Percentiles rank a stretch among this genome's conserved stretches.
Evolutionary conservation across 2,888 invertebrate species (phyloP).

Genomic region (Muschampia plurimacula): DNA sequence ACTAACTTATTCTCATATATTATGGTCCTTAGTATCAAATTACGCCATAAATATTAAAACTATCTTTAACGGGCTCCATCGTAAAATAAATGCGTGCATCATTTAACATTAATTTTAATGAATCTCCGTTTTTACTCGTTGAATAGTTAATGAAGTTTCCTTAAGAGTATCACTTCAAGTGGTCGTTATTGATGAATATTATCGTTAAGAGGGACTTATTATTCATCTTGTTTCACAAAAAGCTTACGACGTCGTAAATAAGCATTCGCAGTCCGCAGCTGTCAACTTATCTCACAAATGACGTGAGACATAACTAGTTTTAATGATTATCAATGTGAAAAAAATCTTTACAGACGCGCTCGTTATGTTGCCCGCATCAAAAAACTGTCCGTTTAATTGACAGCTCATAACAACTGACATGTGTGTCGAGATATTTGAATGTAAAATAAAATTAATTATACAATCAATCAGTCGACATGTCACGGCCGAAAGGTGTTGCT

Average conservation of each 20-base stretch:
- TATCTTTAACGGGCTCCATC: background rate
- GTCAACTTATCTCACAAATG: conserved; percentile 66
- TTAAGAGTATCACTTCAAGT: conserved; percentile 36
- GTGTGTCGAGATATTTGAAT: conserved; percentile 71
- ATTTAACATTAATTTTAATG: background rate
- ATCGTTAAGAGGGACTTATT: conserved; percentile 26
- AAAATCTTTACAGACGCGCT: conserved; percentile 58
- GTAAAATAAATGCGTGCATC: conserved; percentile 1
- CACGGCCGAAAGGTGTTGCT: conserved; percentile 81
- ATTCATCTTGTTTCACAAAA: conserved; percentile 34
- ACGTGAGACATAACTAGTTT: conserved; percentile 62
- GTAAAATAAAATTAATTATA: conserved; percentile 83
- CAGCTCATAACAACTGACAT: conserved; percentile 73
- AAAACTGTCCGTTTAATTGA: conserved; percentile 82
- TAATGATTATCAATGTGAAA: conserved; percentile 64
- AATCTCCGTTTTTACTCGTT: conserved; percentile 5
- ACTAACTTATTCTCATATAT: background rate
- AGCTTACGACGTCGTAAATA: conserved; percentile 50
- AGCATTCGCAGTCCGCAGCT: conserved; percentile 64
- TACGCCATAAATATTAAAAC: background rate
- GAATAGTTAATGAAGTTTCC: conserved; percentile 21
- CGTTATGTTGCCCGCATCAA: conserved; percentile 77
- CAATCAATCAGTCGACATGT: conserved; percentile 81
- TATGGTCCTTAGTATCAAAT: background rate
- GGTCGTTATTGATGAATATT: conserved; percentile 38